phyloP scores from a whole-genome alignment of 1,140 invertebrate species.

The Lordiphosa collinella region DNA sequence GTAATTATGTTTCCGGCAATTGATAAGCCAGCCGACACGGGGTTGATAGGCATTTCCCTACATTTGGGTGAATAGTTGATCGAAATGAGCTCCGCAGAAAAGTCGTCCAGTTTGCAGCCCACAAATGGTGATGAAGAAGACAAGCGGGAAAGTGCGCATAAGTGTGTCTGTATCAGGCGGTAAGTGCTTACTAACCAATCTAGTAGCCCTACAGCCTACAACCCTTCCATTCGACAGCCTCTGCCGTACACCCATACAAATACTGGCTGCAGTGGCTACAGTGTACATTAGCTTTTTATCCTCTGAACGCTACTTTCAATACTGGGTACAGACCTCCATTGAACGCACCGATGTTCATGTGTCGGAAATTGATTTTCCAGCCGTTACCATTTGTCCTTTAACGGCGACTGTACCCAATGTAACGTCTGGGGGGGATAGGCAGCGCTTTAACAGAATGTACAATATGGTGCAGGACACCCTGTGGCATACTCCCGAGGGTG shows the following conservation, averaged over 20 bases:
- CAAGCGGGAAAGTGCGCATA: background rate
- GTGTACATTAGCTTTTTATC: constrained; percentile 49
- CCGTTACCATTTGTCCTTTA: constrained; percentile 58
- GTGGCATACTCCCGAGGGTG: constrained; percentile 9
- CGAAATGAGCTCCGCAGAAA: background rate
- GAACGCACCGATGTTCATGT: constrained; percentile 67
- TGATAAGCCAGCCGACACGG: background rate
- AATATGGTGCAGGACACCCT: constrained; percentile 35
- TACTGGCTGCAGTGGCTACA: constrained; percentile 23
- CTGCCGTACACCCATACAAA: constrained; percentile 14
- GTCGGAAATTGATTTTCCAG: constrained; percentile 64
- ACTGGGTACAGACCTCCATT: constrained; percentile 68
- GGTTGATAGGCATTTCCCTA: background rate
- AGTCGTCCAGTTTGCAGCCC: background rate
- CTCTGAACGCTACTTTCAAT: constrained; percentile 63
- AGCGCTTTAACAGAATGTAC: background rate
- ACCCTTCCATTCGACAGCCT: constrained; percentile 5
- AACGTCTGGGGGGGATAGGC: background rate
- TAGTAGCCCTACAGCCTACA: background rate
- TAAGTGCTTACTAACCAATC: constrained; percentile 3
- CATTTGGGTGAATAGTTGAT: background rate
- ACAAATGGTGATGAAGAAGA: background rate
- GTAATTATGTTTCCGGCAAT: background rate
- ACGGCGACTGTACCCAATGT: constrained; percentile 4
- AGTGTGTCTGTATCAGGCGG: constrained; percentile 21